Conservation (phyloP, 1,140 invertebrate species). For the Parapsyche elsis region DNA sequence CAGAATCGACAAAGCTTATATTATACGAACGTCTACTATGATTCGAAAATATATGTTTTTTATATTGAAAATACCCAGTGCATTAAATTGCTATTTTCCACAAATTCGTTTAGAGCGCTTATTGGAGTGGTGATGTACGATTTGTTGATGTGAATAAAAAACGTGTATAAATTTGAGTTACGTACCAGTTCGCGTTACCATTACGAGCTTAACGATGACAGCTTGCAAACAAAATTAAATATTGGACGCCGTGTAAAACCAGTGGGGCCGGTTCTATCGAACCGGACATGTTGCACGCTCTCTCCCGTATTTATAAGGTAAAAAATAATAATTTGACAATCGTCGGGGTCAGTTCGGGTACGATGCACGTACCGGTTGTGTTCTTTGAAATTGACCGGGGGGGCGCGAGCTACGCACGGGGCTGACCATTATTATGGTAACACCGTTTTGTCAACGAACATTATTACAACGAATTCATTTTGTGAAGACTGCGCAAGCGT, state of each 20-base stretch:
- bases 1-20: no score
- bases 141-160: no score
- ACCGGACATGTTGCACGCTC: not conserved
- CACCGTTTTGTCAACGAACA: constrained; percentile 35
- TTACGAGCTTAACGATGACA: constrained; percentile 42
- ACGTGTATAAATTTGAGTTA: not conserved
- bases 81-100: no score
- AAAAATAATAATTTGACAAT: constrained; percentile 38
- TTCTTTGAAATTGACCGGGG: not conserved
- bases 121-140: no score
- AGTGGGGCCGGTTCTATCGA: not conserved
- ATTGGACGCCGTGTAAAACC: not conserved
- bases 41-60: no score
- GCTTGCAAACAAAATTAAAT: constrained; percentile 42
- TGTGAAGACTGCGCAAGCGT: not conserved
- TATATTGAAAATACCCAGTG: no score
- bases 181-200: not conserved
- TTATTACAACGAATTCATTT: not conserved
- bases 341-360: constrained; percentile 16
- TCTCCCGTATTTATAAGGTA: not conserved
- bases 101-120: no score
- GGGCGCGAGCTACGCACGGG: constrained; percentile 30
- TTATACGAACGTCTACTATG: no score
- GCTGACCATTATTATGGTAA: constrained; percentile 40
- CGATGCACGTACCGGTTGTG: not conserved